These are phyloP conservation scores for Plecturocebus donacophilus DNA, from an alignment of 2,113 vertebrate species.

Conservation along the genomic window DNA sequence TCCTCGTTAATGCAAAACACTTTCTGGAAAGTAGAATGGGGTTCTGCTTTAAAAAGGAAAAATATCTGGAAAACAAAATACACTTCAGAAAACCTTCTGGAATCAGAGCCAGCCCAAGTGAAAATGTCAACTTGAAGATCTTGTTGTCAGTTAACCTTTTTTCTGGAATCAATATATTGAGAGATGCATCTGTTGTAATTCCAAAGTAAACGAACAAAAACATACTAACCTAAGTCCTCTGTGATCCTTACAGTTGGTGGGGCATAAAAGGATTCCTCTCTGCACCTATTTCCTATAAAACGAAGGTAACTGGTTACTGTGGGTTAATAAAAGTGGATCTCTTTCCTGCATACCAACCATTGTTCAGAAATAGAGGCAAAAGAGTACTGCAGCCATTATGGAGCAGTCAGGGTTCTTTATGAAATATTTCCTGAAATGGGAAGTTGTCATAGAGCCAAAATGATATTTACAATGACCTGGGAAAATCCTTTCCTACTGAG, in stretches of 20 bases:
- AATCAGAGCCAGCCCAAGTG: not conserved
- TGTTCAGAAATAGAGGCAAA: not conserved
- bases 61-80: not conserved
- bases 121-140: not conserved
- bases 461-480: not conserved
- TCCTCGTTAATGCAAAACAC: not conserved
- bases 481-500: not conserved
- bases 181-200: not conserved
- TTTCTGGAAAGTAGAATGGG: not conserved
- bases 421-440: not conserved
- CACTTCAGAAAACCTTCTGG: conserved; percentile 30
- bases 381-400: not conserved
- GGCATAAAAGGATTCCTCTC: not conserved
- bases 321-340: not conserved
- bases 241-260: not conserved
- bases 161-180: not conserved
- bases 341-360: not conserved
- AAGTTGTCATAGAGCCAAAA: not conserved
- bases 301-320: not conserved
- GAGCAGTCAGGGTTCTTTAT: not conserved
- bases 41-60: not conserved
- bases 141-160: conserved; percentile 12
- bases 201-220: not conserved
- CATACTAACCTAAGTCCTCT: not conserved
- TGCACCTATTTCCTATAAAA: not conserved